Conservation (phyloP, 2,797 vertebrate species). For the Cirrhinus molitorella region DNA sequence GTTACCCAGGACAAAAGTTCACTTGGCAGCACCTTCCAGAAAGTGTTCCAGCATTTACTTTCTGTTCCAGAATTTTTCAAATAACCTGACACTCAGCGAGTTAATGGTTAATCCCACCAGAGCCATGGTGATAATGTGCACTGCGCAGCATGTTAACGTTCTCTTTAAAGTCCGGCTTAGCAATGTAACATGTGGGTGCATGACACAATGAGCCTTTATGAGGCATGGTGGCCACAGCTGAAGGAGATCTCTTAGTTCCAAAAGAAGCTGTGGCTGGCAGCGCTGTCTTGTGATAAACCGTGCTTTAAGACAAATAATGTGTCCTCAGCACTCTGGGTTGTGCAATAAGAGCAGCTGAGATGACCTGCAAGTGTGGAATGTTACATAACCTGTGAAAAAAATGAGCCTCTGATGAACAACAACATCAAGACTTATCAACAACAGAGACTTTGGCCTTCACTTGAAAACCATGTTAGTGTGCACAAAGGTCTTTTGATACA, state of each 20-base stretch:
- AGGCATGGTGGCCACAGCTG: not conserved
- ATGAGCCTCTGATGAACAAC: not conserved
- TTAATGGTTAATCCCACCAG: constrained; percentile 49
- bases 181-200: constrained; percentile 2
- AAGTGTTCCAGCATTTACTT: constrained; percentile 19
- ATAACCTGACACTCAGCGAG: constrained; percentile 4
- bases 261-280: constrained; percentile 17
- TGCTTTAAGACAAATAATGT: constrained; percentile 10
- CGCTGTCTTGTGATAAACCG: constrained; percentile 48
- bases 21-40: constrained; percentile 19
- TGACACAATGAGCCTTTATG: constrained; percentile 51
- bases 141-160: not conserved
- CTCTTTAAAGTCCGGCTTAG: constrained; percentile 27
- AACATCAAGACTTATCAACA: constrained; percentile 3
- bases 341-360: constrained; percentile 17
- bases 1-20: constrained; percentile 8
- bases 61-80: constrained; percentile 9
- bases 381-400: constrained; percentile 26
- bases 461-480: constrained; percentile 26
- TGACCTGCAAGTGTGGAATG: not conserved
- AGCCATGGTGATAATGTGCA: constrained; percentile 3
- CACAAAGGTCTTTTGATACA: constrained; percentile 24
- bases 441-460: constrained; percentile 6
- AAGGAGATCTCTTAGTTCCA: constrained; percentile 10
- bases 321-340: constrained; percentile 18